Evolutionary conservation across 2,113 vertebrate species (phyloP).

Genomic region (Drymodes brunneopygia): DNA sequence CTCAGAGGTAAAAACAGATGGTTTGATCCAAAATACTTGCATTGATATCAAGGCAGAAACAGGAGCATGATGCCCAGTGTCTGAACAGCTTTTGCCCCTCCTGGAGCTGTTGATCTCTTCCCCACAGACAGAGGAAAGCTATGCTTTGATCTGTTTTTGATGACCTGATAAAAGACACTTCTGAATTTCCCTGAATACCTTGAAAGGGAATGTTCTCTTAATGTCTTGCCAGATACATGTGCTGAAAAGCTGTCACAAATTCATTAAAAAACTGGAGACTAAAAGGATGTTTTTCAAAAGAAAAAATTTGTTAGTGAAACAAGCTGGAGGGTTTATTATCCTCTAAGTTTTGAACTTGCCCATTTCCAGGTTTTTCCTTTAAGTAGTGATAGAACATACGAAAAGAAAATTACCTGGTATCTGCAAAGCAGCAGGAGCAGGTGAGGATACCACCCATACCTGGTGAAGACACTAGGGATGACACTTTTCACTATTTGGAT

Average conservation of each 20-base stretch:
- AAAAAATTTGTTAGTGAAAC: neutral
- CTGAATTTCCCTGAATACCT: neutral
- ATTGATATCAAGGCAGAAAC: neutral
- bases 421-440: neutral
- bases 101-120: neutral
- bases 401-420: neutral
- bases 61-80: neutral
- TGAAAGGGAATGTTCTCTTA: neutral
- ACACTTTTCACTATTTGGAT: neutral
- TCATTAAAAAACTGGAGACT: neutral
- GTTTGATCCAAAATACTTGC: neutral
- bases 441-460: neutral
- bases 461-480: neutral
- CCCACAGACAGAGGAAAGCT: neutral
- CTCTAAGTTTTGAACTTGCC: neutral
- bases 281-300: neutral
- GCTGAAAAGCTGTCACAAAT: neutral
- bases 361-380: neutral
- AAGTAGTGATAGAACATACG: neutral
- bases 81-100: neutral
- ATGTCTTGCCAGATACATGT: neutral
- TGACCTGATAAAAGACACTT: neutral
- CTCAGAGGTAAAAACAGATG: neutral
- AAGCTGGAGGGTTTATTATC: neutral
- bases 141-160: conserved; percentile 1